Evolutionary conservation across 2,797 vertebrate genomes (phyloP).

Genomic region (Thalassophryne amazonica): DNA sequence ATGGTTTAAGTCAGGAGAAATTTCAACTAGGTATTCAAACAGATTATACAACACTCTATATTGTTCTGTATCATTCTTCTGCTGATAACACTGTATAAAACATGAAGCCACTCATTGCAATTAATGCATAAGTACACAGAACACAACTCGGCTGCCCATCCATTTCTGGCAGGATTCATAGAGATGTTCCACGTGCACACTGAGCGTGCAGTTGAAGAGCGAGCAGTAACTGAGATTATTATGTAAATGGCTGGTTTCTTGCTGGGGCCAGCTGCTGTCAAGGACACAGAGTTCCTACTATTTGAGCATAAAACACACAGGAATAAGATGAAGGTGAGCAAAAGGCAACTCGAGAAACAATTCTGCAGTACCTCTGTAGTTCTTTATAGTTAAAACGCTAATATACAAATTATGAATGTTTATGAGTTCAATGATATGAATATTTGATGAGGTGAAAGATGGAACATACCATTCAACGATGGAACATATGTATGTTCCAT

Average conservation of each 20-base stretch:
- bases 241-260: slow-evolving; percentile 67
- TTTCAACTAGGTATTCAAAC: slow-evolving; percentile 4
- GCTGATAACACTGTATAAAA: slow-evolving; percentile 33
- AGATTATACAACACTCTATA: slow-evolving; percentile 42
- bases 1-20: no score
- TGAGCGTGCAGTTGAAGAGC: slow-evolving; percentile 39
- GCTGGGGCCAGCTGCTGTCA: slow-evolving; percentile 64
- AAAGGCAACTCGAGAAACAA: slow-evolving; percentile 7
- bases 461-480: no score
- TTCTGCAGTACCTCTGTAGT: slow-evolving; percentile 1
- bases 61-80: not conserved
- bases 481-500: no score
- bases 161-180: slow-evolving; percentile 30
- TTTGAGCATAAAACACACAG: slow-evolving; percentile 32
- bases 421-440: no score
- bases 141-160: slow-evolving; percentile 34
- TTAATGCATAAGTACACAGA: slow-evolving; percentile 47
- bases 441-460: no score
- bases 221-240: slow-evolving; percentile 67
- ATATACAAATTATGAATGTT: no score
- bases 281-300: slow-evolving; percentile 60
- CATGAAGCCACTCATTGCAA: slow-evolving; percentile 45
- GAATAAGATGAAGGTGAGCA: slow-evolving; percentile 2
- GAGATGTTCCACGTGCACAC: slow-evolving; percentile 53
- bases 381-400: not conserved